Conservation (phyloP, 53 echinoderm and acorn worm species). For the Echinometra lucunter region DNA sequence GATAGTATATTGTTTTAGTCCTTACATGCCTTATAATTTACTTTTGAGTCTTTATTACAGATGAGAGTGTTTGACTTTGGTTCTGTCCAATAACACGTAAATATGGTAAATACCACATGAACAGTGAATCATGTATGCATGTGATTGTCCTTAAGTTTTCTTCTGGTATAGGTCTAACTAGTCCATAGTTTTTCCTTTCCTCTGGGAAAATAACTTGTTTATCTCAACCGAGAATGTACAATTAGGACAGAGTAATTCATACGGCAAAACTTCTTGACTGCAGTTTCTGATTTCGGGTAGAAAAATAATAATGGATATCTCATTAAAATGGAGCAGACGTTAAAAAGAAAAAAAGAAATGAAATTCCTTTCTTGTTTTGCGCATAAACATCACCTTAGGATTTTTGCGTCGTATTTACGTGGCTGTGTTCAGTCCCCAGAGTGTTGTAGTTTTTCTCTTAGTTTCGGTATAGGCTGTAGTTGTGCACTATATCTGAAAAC, state of each 20-base stretch:
- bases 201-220: constrained; percentile 49
- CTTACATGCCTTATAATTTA: background rate
- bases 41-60: background rate
- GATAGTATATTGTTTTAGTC: background rate
- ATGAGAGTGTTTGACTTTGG: background rate
- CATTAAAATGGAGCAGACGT: constrained; percentile 33
- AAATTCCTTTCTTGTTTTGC: constrained; percentile 50
- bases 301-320: constrained; percentile 31
- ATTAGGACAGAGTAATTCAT: constrained; percentile 19
- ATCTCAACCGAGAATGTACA: constrained; percentile 25
- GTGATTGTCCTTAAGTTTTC: too few species aligned
- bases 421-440: constrained; percentile 42
- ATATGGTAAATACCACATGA: too few species aligned
- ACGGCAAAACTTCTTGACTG: background rate
- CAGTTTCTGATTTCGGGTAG: constrained; percentile 48
- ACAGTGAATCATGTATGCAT: background rate
- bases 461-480: constrained; percentile 46
- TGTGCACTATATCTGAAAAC: background rate
- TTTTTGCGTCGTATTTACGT: constrained; percentile 66
- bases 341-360: constrained; percentile 31
- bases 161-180: background rate
- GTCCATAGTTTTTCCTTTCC: constrained; percentile 9
- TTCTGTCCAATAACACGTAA: background rate
- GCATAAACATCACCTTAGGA: constrained; percentile 63
- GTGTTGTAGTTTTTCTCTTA: constrained; percentile 49